phyloP scores from a whole-genome alignment of 2,113 vertebrate species.

The Ginglymostoma cirratum region DNA sequence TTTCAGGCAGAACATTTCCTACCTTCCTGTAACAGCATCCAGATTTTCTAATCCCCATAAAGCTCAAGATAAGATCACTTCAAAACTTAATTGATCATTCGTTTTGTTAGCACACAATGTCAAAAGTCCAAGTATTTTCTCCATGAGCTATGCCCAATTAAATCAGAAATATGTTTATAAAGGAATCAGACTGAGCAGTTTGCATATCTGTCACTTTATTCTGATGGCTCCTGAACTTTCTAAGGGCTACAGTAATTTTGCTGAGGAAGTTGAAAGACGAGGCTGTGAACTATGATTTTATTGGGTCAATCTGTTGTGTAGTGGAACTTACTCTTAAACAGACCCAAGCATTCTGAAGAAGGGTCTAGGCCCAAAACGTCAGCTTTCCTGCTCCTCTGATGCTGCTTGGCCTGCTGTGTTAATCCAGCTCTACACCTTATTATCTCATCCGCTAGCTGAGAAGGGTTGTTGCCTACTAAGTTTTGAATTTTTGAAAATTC shows the following conservation, averaged over 20 bases:
- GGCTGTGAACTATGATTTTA: neutral
- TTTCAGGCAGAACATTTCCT: neutral
- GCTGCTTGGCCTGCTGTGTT: too few relatives aligned
- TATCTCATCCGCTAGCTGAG: neutral
- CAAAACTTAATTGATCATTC: neutral
- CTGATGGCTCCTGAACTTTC: neutral
- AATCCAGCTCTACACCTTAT: too few relatives aligned
- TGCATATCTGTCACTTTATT: neutral
- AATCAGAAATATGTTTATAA: neutral
- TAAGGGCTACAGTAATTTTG: neutral
- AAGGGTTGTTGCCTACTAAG: neutral
- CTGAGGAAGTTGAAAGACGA: neutral
- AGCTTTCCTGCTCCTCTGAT: too few relatives aligned
- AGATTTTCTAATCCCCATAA: neutral
- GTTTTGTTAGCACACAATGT: neutral
- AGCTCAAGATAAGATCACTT: neutral
- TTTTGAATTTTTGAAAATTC: neutral
- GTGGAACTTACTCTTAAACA: neutral
- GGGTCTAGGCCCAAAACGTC: too few relatives aligned
- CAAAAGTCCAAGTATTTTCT: neutral
- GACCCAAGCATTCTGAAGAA: too few relatives aligned
- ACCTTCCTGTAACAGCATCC: neutral
- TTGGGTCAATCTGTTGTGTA: neutral
- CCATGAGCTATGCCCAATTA: neutral
- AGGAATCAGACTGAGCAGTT: neutral